These are phyloP conservation scores for Nomada lathburiana DNA, from an alignment of 2,888 invertebrate genomes.

Conservation along the genomic window DNA sequence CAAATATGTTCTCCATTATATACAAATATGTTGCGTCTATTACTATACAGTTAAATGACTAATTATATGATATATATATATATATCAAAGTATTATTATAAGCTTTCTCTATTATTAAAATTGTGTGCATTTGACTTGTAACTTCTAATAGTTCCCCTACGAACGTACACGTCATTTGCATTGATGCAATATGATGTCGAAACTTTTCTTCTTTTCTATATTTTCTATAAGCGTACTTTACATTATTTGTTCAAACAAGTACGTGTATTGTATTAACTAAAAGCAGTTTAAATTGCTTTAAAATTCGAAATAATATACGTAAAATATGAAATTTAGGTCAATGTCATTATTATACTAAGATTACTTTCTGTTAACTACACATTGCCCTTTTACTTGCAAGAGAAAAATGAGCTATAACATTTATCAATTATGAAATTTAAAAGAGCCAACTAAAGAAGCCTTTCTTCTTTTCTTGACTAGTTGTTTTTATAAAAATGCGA, in stretches of 20 bases:
- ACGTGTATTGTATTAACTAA: slow-evolving; percentile 17
- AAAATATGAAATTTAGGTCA: slow-evolving; percentile 4
- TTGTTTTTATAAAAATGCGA: slow-evolving; percentile 87
- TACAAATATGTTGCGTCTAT: slow-evolving; percentile 41
- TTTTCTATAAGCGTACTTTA: slow-evolving; percentile 1
- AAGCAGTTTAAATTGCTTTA: slow-evolving; percentile 33
- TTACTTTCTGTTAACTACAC: slow-evolving; percentile 33
- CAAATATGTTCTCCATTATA: slow-evolving; percentile 44
- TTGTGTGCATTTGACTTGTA: slow-evolving; percentile 39
- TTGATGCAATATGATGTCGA: slow-evolving; percentile 18
- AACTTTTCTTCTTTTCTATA: slow-evolving; percentile 4
- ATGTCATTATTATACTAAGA: slow-evolving; percentile 14
- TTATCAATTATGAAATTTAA: slow-evolving; percentile 52
- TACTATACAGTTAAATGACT: slow-evolving; percentile 16
- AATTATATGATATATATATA: slow-evolving; percentile 1
- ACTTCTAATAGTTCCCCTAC: slow-evolving; percentile 10
- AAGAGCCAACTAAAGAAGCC: slow-evolving; percentile 81
- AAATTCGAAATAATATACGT: slow-evolving; percentile 23
- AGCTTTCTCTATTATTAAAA: slow-evolving; percentile 24
- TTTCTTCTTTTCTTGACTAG: slow-evolving; percentile 74
- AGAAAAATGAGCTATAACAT: slow-evolving; percentile 50
- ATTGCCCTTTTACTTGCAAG: slow-evolving; percentile 35
- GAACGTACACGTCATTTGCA: slow-evolving; percentile 28
- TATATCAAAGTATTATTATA: slow-evolving; percentile 20
- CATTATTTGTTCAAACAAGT: slow-evolving; percentile 16